Base-by-base conservation (phyloP, 2,888 invertebrate species). In the Xestia rhomboidea region DNA sequence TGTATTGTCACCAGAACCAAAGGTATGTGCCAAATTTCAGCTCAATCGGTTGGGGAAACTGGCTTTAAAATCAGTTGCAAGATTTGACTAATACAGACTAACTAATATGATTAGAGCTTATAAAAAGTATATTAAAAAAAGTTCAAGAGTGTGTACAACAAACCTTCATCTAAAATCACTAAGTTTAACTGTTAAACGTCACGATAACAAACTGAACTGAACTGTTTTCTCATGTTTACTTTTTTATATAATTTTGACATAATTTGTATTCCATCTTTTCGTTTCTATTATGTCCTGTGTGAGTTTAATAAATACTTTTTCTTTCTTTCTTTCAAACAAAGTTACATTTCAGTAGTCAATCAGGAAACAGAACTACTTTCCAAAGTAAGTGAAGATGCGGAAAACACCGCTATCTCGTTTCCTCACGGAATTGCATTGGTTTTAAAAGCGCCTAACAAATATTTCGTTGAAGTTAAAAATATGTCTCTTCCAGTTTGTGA, bases 371-470 rank as follows among this genome's bases (percentile, higher is more conserved):
- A 27, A 24, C 21, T 73, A 24, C 21, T 73, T 72, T 38, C 24
- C 24, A 38, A 72, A 73, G 1, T 44, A 77, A 49, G 54, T 64
- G 54, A n/a, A 21, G 11, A 63, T 64, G 30, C 30, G n/a, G 24
- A 57, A 51, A 57, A 68, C 24, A 44, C 18, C 8, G n/a, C 30
- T 24, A 24, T 38, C 15, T 44, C 34, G 4, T 8, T 27, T 21
- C 1, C 18, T 44, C 21, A 27, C 13, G 6, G 41, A 49, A 54
- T 27, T 46, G 64, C 30, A 51, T 30, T 60, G 30, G 15, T 13
- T 60, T 49, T 49, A 30, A 27, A 30, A 69, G n/a, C 7, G n/a
- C n/a, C 15, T n/a, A 0, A 18, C 27, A 30, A 0, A 64, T 10
- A 38, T 54, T 63, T 54, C 15, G 10, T 49, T 49, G 1, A 63